Percentiles rank a stretch among this genome's conserved stretches.
Conservation (phyloP, 2,797 vertebrate genomes). For the Phrynocephalus forsythii region DNA sequence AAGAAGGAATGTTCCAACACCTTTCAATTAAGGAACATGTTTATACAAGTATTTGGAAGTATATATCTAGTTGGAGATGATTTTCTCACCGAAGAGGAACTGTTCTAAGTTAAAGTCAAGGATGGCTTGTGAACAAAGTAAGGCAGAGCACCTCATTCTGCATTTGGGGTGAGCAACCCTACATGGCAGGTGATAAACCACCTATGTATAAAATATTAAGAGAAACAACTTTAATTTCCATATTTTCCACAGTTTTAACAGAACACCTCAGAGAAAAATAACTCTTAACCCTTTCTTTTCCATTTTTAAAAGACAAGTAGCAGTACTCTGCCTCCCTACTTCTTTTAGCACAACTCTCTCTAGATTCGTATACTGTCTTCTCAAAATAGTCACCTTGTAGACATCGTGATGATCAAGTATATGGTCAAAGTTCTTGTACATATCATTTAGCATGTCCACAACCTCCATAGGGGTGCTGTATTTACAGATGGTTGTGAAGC, state of each 20-base stretch:
- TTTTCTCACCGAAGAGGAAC: slow-evolving; percentile 3
- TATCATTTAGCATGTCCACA: slow-evolving; percentile 97
- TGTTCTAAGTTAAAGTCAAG: not conserved
- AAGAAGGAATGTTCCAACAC: slow-evolving; percentile 16
- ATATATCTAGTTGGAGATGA: not conserved
- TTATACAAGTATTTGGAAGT: slow-evolving; percentile 1
- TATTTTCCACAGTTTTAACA: slow-evolving; percentile 35
- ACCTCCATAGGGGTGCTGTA: slow-evolving; percentile 99
- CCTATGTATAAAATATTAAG: not conserved
- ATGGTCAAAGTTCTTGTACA: slow-evolving; percentile 97
- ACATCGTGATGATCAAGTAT: slow-evolving; percentile 96
- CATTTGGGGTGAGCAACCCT: too few relatives aligned
- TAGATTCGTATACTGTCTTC: slow-evolving; percentile 9
- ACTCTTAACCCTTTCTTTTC: slow-evolving; percentile 4
- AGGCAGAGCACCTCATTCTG: too few relatives aligned
- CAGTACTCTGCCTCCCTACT: slow-evolving; percentile 4
- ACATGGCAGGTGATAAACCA: too few relatives aligned
- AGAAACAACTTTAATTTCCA: not conserved
- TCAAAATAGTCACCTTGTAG: slow-evolving; percentile 87
- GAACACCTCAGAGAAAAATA: slow-evolving; percentile 25
- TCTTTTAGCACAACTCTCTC: not conserved
- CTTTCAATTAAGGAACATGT: slow-evolving; percentile 23
- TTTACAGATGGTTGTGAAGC: slow-evolving; percentile 96
- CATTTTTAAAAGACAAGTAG: slow-evolving; percentile 29
- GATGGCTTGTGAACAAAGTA: too few relatives aligned